Evolutionary conservation across 2,797 vertebrate species (phyloP), one percentile per base, ranked within the genome.

Genomic region (Sarcoramphus papa): DNA sequence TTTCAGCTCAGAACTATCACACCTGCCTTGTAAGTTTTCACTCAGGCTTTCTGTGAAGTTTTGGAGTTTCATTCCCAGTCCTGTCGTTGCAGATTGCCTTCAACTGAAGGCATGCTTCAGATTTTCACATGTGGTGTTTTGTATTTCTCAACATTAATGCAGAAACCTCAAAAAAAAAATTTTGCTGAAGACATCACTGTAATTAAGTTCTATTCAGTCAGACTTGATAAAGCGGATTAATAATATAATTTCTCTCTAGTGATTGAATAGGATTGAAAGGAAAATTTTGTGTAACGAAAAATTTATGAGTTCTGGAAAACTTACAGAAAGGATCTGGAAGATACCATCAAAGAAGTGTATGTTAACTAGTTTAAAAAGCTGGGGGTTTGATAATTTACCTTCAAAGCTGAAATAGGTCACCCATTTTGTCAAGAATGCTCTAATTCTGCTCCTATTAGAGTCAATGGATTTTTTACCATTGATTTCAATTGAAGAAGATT

Each of bases 121-220:
- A 57, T 92, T 81, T 93, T 90, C 48, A 63, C 12, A 35, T 3
- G 9, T 21, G 4, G 0, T 50, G n/a, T 54, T 92, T 91, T 77
- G 7, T 80, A 69, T 77, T 94, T 90, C 51, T 59, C 40, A 50
- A 27, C 18, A 82, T 68, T 70, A 72, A 92, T 67, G 64, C 27
- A 92, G 41, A 85, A 88, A 63, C 10, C 20, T 45, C 68, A 84
- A 84, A 88, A 86, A 74, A 73, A 69, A 21, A 27, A 40, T 25
- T 22, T 54, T 91, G 23, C 75, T 86, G 30, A 81, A 67, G 51
- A 60, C n/a, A 33, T 83, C 25, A 43, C 77, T 85, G 54, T 74
- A 82, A 84, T 95, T 90, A 90, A 88, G 25, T 92, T 76, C 47
- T 68, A 35, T 89, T 79, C 53, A 88, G n/a, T 92, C 72, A 89